Percentiles rank a stretch among this genome's conserved stretches.
These are phyloP conservation scores for Conus ventricosus DNA, from an alignment of 1,140 invertebrate species.

Conservation along the genomic window DNA sequence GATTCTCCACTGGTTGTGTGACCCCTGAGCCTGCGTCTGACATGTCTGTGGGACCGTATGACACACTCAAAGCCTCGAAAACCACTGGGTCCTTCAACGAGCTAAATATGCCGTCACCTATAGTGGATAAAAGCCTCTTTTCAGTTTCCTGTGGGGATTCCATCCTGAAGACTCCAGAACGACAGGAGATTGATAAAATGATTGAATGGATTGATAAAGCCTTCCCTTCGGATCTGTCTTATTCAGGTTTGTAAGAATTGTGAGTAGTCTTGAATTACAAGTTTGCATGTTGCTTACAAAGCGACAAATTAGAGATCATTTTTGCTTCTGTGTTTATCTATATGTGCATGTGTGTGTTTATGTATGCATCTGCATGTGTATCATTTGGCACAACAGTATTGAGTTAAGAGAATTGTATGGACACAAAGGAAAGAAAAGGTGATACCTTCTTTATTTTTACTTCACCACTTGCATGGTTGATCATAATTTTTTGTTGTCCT, in stretches of 20 bases:
- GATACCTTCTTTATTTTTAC: no score
- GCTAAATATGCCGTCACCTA: constrained; percentile 29
- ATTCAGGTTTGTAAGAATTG: constrained; percentile 45
- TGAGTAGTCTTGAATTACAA: neutral
- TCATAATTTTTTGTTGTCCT: no score
- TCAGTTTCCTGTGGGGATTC: constrained; percentile 38
- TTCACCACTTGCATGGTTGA: no score
- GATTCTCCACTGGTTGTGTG: constrained; percentile 9
- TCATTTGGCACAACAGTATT: no score
- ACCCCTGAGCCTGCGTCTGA: constrained; percentile 17
- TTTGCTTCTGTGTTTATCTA: no score
- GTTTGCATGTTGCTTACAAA: neutral
- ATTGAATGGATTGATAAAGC: constrained; percentile 55
- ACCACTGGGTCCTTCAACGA: constrained; percentile 15
- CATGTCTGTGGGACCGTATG: neutral
- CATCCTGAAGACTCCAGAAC: constrained; percentile 49
- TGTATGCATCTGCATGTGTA: no score
- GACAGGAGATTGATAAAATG: constrained; percentile 56
- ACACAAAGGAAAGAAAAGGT: no score
- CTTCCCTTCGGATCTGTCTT: constrained; percentile 58
- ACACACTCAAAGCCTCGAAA: constrained; percentile 21
- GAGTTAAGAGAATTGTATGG: no score
- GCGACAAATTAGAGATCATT: neutral
- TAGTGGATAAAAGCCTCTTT: constrained; percentile 44
- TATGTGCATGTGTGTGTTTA: no score